Evolutionary conservation across 1,140 invertebrate genomes (phyloP), one percentile per base, ranked within the genome.

Genomic region (Cephus cinctus): DNA sequence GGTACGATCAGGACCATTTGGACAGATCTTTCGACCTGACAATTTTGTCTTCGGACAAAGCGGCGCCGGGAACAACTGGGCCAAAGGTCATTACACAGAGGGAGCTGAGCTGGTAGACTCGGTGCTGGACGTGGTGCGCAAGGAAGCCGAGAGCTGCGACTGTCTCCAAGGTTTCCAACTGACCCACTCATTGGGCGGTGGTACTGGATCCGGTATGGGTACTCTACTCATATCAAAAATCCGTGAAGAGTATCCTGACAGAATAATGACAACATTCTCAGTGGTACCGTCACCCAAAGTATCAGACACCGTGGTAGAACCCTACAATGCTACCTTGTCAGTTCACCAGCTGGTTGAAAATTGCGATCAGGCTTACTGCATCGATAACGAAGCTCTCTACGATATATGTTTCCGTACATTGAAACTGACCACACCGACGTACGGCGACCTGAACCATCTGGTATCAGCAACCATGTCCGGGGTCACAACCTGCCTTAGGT

Each of bases 381-480:
- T 92, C 57, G 89, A 91, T 69, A 91, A 91, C 66, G 88, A 92
- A 66, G 89, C 89, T n/a, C 71, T 91, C 1, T 88, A 90, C 62
- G 87, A 91, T 54, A 90, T 90, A 58, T 89, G 88, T 68, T 87
- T 87, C 73, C 73, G 85, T 11, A 90, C 86, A 0, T 67, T 90
- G 18, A 89, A 89, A 68, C 76, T 91, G 4, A 80, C 69, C 11
- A 82, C 81, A n/a, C 87, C 87, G 12, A 84, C 83, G 6, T 87
- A 87, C 58, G 76, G 77, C 0, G 83, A 86, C 52, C 55, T 85
- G 35, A 85, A 85, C 59, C 82, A 85, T 52, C 52, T 85, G 57
- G 82, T 89, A 5, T 86, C 83, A 18, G 65, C 71, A 39, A 84
- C 81, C 0, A 83, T 84, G 75, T 85, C 86, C 2, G 87, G 86